A percentile compares a stretch with the other conserved stretches of the same genome.
phyloP scores from a whole-genome alignment of 2,888 invertebrate species.

The Lepidocyrtoides sp. region DNA sequence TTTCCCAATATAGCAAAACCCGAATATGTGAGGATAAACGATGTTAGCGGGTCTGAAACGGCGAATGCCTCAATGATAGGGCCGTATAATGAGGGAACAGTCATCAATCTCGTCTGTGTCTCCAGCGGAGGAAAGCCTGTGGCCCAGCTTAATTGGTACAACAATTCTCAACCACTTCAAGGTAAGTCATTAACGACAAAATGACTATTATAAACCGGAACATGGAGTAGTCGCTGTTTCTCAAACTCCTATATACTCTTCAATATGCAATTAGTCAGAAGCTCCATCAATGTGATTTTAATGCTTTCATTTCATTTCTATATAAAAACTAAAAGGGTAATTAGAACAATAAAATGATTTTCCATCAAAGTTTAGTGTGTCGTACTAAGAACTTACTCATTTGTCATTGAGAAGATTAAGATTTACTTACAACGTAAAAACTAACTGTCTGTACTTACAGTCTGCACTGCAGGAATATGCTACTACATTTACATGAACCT shows the following conservation, averaged over 20 bases:
- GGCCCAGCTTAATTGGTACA: slow-evolving; percentile 95
- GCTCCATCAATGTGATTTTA: no score
- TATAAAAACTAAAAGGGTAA: background rate
- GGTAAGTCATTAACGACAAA: slow-evolving; percentile 87
- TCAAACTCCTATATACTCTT: background rate
- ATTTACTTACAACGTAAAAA: no score
- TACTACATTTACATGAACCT: no score
- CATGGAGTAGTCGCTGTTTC: background rate
- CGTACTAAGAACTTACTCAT: no score
- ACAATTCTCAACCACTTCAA: slow-evolving; percentile 90
- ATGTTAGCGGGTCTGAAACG: slow-evolving; percentile 89
- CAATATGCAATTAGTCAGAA: no score
- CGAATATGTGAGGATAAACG: slow-evolving; percentile 91
- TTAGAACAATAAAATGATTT: background rate
- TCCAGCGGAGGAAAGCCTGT: slow-evolving; percentile 94
- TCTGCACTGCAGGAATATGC: no score
- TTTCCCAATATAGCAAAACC: slow-evolving; percentile 90
- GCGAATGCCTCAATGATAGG: slow-evolving; percentile 90
- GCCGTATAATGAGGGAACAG: slow-evolving; percentile 91
- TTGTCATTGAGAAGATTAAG: no score
- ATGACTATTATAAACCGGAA: slow-evolving; percentile 1
- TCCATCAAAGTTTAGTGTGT: no score
- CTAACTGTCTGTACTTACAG: no score
- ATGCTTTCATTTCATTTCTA: background rate
- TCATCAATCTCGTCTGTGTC: slow-evolving; percentile 91